Percentiles rank a stretch among this genome's conserved stretches.
phyloP scores from a whole-genome alignment of 2,113 vertebrate genomes.

The Anser brachyrhynchus region DNA sequence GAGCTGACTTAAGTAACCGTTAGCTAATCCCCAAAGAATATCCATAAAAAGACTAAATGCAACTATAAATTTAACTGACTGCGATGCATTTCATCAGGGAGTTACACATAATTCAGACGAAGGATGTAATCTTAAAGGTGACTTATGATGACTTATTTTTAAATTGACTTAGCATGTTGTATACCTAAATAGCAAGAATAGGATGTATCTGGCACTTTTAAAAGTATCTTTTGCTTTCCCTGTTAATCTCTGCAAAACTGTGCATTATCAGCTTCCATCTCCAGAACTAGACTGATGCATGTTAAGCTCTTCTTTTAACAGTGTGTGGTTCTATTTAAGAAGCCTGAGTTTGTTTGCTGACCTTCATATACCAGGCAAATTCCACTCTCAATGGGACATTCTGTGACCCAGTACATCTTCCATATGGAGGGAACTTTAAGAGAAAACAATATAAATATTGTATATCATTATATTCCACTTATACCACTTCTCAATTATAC shows the following conservation, averaged over 20 bases:
- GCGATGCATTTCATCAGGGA: not conserved
- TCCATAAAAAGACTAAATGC: conserved; percentile 27
- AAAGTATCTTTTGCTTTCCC: not conserved
- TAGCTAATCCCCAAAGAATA: conserved; percentile 29
- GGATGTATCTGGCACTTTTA: not conserved
- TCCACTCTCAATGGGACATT: not conserved
- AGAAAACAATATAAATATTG: not conserved
- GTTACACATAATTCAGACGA: conserved; percentile 15
- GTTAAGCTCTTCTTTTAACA: not conserved
- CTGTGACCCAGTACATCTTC: not conserved
- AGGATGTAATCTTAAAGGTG: conserved; percentile 22
- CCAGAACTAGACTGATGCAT: not conserved
- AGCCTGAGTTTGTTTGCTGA: not conserved
- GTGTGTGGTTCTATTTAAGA: not conserved
- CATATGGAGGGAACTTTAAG: not conserved
- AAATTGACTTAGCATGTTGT: not conserved
- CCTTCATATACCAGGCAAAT: not conserved
- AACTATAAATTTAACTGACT: conserved; percentile 11
- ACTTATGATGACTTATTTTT: not conserved
- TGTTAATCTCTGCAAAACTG: not conserved
- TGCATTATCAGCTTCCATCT: not conserved
- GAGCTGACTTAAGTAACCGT: conserved; percentile 30
- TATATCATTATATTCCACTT: not conserved
- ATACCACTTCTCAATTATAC: not conserved
- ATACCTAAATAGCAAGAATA: not conserved